Evolutionary conservation across 2,113 vertebrate genomes (phyloP).

Genomic region (Tyrannus savana): DNA sequence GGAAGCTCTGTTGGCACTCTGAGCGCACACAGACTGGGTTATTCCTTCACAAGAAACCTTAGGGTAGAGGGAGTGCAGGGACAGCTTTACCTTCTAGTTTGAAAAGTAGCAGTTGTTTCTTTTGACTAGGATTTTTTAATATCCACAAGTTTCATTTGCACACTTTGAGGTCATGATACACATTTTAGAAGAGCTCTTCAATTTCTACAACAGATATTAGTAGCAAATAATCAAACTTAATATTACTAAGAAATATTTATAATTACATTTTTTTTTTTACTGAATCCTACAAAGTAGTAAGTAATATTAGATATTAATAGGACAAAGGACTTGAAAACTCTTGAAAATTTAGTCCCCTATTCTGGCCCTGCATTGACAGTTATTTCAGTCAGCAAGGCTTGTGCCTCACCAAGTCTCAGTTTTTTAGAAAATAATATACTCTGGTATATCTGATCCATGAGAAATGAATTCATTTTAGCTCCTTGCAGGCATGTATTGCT

Average conservation of each 20-base stretch:
- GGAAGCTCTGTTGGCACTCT: background rate
- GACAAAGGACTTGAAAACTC: background rate
- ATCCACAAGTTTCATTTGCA: background rate
- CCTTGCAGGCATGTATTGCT: background rate
- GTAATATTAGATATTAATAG: background rate
- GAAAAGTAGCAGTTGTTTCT: background rate
- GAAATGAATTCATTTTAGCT: background rate
- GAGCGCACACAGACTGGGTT: rapidly evolving
- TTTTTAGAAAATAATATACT: background rate
- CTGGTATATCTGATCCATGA: background rate
- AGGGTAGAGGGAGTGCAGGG: background rate
- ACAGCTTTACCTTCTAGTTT: background rate
- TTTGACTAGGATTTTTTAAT: background rate
- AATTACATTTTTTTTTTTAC: background rate
- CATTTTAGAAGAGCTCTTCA: background rate
- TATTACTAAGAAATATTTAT: background rate
- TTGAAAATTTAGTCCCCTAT: background rate
- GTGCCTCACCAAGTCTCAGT: background rate
- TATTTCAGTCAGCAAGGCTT: background rate
- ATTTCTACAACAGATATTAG: background rate
- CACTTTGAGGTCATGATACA: background rate
- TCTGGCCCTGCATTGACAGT: background rate
- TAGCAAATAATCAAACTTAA: background rate
- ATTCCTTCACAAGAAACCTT: background rate
- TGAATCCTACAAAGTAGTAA: background rate